Evolutionary conservation across 2,888 invertebrate species (phyloP), one percentile per base, ranked within the genome.

Genomic region (Trichopria drosophilae): DNA sequence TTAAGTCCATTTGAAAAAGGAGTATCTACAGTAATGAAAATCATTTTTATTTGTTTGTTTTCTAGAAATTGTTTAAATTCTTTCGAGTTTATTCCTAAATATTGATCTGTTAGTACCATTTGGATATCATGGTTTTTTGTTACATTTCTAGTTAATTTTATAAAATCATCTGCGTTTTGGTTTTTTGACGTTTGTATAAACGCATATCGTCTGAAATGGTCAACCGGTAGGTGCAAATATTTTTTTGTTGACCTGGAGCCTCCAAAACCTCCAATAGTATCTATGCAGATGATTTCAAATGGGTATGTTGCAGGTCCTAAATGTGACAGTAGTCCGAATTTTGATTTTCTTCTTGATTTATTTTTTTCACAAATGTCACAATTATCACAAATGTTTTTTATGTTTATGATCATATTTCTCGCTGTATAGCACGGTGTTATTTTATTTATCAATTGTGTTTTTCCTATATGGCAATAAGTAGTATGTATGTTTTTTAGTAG

Each of bases 251-350:
- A 59, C 42, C 54, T 41, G 2, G 19, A 13, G 3, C 49, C 51
- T 6, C 56, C 56, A 20, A 60, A 57, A 15, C 53, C 62, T 18
- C 59, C 59, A 9, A 60, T 59, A 4, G 58, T 62, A 12, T 59
- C 60, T 15, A 60, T 56, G 1, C 58, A 59, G 9, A 61, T 32
- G 12, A 62, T 59, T 48, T 59, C 50, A 10, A 59, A 59, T 1
- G 58, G 35, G 3, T 36, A 13, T 9, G 24, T 47, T 2, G 58
- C 55, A 23, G 62, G 60, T 7, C 59, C 56, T 16, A 59, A 31
- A 5, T 62, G 53, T 6, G 58, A 59, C 54, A 59, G 41, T 3
- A 54, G 32, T 3, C 58, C 57, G 19, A 34, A 60, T 62, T 55
- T 53, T 0, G 35, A 7, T 29, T 58, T 29, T 10, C 52, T 26